phyloP scores from a whole-genome alignment of 2,888 invertebrate species.

The Morinoia aosen region DNA sequence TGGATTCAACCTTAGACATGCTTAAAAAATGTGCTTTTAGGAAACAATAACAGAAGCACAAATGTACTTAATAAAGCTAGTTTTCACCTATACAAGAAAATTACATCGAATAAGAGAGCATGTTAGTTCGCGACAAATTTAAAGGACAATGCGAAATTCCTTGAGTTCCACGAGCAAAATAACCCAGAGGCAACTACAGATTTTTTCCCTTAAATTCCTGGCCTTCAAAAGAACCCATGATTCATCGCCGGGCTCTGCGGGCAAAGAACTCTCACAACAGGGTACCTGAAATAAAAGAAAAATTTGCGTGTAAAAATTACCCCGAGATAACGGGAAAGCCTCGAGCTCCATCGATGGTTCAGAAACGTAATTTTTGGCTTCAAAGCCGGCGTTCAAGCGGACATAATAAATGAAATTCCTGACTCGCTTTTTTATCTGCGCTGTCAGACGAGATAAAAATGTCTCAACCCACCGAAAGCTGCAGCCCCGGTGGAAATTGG shows the following conservation, averaged over 20 bases:
- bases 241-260: not conserved
- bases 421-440: not conserved
- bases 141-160: no score
- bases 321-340: not conserved
- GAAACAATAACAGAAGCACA: no score
- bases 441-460: not conserved
- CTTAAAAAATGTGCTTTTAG: no score
- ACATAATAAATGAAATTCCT: slow-evolving; percentile 17
- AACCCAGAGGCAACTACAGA: not conserved
- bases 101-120: no score
- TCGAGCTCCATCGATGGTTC: not conserved
- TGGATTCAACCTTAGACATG: no score
- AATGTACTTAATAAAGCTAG: no score
- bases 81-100: no score
- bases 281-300: not conserved
- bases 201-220: not conserved
- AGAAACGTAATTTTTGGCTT: not conserved
- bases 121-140: no score
- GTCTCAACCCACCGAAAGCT: not conserved
- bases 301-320: slow-evolving; percentile 3
- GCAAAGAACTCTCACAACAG: not conserved
- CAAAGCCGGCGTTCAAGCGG: not conserved
- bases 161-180: no score
- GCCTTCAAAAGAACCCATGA: not conserved
- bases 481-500: not conserved